Conservation (phyloP, 1,140 invertebrate genomes). For the Pristionchus pacificus region DNA sequence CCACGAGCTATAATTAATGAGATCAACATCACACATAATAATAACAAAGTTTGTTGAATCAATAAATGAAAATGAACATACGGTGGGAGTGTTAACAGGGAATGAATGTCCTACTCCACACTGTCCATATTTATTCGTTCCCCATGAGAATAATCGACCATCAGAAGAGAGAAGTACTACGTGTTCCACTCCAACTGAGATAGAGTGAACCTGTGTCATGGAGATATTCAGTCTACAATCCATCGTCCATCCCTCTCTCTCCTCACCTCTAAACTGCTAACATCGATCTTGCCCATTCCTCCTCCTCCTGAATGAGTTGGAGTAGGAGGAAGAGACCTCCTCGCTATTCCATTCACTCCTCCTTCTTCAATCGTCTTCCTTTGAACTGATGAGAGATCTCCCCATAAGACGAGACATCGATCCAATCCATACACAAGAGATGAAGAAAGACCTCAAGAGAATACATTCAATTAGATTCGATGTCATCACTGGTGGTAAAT, state of each 20-base stretch:
- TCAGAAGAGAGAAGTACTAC: slow-evolving; percentile 79
- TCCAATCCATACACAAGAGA: not conserved
- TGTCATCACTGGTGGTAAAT: too few relatives aligned
- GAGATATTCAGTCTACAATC: slow-evolving; percentile 19
- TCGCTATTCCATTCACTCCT: not conserved
- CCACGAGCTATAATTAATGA: slow-evolving; percentile 33
- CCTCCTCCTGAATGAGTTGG: too few relatives aligned
- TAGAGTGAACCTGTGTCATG: slow-evolving; percentile 36
- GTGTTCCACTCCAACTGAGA: slow-evolving; percentile 74
- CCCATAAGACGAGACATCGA: not conserved
- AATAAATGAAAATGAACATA: slow-evolving; percentile 9
- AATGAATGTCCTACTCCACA: slow-evolving; percentile 65
- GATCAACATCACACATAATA: not conserved
- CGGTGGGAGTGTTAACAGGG: slow-evolving; percentile 25
- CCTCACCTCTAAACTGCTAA: too few relatives aligned
- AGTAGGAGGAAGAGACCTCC: too few relatives aligned
- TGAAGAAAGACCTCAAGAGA: not conserved
- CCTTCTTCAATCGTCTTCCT: not conserved
- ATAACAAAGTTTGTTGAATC: not conserved
- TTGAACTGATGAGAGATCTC: not conserved
- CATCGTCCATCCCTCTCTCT: too few relatives aligned
- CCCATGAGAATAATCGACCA: slow-evolving; percentile 84
- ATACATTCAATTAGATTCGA: not conserved
- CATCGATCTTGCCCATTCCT: too few relatives aligned
- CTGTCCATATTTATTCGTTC: slow-evolving; percentile 76